Base-by-base conservation (phyloP, 2,113 vertebrate genomes). In the Prionailurus viverrinus region DNA sequence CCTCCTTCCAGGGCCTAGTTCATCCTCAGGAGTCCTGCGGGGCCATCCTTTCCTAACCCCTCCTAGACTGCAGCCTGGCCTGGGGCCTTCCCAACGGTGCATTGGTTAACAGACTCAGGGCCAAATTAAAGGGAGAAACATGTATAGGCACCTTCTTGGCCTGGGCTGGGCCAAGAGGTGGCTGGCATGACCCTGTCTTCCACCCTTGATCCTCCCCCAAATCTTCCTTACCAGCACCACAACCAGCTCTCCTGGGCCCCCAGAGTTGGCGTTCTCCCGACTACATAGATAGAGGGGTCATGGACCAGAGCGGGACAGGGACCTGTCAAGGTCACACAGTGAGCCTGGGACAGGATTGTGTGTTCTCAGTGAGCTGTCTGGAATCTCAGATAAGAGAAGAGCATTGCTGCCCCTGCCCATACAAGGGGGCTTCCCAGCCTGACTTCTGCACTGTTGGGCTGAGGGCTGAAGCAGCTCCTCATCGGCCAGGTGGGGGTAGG, bases 131-230 rank as follows among this genome's bases (percentile, higher is more conserved):
- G 27, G 66, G 61, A 86, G 31, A 83, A 27, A 29, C 31, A 0
- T 5, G 29, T 33, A 16, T 18, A 5, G 9, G 25, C 1, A 4
- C 21, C 87, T 25, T 80, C 33, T 68, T 7, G 0, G 25, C 33
- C 55, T 89, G 78, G 68, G n/a, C 51, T 19, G 51, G 68, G 61
- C 39, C 48, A n/a, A 90, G 90, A 80, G 53, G n/a, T 85, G 68
- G 92, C 51, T 11, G 41, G 39, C 69, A 5, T 48, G 58, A 23
- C 55, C 15, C 25, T 71, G 48, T 39, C 23, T 63, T 18, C 21
- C 45, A 71, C 63, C 81, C 41, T 3, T 61, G 65, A 31, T 4
- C 14, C 58, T n/a, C 74, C 27, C 41, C 19, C 15, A 74, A 36
- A 16, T 65, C 16, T 31, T 9, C n/a, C 33, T 51, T 31, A 6